Evolutionary conservation across 2,797 vertebrate species (phyloP).

Genomic region (Cyclura pinguis): DNA sequence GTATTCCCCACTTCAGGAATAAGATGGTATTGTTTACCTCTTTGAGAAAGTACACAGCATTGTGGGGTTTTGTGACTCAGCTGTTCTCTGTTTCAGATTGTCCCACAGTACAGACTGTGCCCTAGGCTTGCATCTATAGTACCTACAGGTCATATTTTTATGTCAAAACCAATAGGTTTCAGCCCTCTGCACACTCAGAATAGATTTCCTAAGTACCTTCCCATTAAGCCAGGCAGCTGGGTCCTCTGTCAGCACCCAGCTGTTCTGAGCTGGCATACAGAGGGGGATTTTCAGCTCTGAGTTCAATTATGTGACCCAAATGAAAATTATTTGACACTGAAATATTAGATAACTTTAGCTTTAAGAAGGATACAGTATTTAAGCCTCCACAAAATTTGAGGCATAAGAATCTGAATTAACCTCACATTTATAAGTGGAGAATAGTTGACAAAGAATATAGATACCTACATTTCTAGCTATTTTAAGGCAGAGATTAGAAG

Average conservation of each 20-base stretch:
- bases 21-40: not conserved
- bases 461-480: not conserved
- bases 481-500: not conserved
- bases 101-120: slow-evolving; percentile 33
- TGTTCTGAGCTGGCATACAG: slow-evolving; percentile 25
- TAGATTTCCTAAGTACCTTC: slow-evolving; percentile 23
- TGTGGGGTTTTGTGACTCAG: not conserved
- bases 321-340: not conserved
- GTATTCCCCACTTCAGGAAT: too few relatives aligned
- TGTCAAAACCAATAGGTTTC: slow-evolving; percentile 40
- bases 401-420: not conserved
- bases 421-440: not conserved
- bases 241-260: slow-evolving; percentile 18
- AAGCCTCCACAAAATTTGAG: not conserved
- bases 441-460: not conserved
- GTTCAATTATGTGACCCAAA: not conserved
- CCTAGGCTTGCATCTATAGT: slow-evolving; percentile 4
- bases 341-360: not conserved
- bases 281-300: slow-evolving; percentile 13
- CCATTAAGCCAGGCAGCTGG: slow-evolving; percentile 15
- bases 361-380: not conserved
- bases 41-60: not conserved
- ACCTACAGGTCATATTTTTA: slow-evolving; percentile 9
- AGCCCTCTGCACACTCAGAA: slow-evolving; percentile 21
- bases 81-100: slow-evolving; percentile 15